Conservation (phyloP, 2,888 invertebrate genomes). For the Tipula unca region DNA sequence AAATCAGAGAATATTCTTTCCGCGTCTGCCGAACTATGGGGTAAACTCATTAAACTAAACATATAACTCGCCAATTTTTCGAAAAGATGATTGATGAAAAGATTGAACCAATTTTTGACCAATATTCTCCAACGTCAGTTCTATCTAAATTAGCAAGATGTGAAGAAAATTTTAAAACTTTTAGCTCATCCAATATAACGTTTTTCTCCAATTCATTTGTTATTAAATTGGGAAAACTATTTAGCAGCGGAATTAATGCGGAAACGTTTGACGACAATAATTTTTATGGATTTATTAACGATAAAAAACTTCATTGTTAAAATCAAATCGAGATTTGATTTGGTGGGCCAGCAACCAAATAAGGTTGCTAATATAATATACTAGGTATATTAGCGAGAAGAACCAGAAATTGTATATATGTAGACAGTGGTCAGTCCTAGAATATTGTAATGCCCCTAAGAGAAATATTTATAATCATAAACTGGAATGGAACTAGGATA, state of each 20-base stretch:
- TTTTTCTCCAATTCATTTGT: background rate
- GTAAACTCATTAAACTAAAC: background rate
- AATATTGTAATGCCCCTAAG: too few relatives aligned
- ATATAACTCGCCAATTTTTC: background rate
- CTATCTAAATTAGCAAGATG: background rate
- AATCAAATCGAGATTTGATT: background rate
- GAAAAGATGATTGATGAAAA: background rate
- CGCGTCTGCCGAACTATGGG: background rate
- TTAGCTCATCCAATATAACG: background rate
- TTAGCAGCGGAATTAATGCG: background rate
- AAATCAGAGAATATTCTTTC: too few relatives aligned
- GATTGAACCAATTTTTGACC: background rate
- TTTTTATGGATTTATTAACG: background rate
- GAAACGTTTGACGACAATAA: background rate
- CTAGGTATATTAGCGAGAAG: too few relatives aligned
- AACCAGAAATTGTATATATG: too few relatives aligned
- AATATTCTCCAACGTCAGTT: background rate
- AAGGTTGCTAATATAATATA: too few relatives aligned
- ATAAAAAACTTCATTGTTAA: background rate
- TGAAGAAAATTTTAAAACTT: background rate
- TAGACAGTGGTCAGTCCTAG: too few relatives aligned
- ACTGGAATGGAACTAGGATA: too few relatives aligned
- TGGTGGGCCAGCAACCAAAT: background rate
- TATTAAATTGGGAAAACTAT: background rate
- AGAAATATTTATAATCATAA: too few relatives aligned